These are phyloP conservation scores for Microcebus griseorufus DNA, from an alignment of 2,113 vertebrate genomes.

Conservation along the genomic window DNA sequence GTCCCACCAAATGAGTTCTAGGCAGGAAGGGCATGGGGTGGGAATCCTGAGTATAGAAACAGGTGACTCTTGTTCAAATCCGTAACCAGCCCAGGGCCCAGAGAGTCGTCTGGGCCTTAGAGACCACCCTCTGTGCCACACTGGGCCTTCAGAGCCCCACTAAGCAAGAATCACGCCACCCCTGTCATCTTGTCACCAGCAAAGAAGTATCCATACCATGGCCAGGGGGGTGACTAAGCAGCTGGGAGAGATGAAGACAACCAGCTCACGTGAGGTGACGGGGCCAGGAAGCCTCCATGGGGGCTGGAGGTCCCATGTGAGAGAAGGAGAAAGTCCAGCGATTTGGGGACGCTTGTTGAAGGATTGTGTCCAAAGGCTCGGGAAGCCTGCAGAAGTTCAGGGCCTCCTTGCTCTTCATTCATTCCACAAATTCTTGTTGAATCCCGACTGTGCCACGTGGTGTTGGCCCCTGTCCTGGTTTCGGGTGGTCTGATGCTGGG, in stretches of 20 bases:
- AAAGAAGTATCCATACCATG: no score
- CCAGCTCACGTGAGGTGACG: rapidly evolving
- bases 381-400: not conserved
- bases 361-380: not conserved
- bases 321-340: not conserved
- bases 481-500: not conserved
- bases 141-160: not conserved
- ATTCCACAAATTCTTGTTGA: not conserved
- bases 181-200: not conserved
- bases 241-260: not conserved
- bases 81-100: not conserved
- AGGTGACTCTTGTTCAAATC: not conserved
- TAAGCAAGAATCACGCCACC: not conserved
- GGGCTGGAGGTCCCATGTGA: not conserved
- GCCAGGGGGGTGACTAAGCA: no score
- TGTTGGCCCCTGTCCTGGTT: not conserved
- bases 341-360: not conserved
- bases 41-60: not conserved
- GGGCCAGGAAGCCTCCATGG: no score
- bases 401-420: not conserved
- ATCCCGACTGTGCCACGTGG: not conserved
- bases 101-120: not conserved
- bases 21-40: not conserved
- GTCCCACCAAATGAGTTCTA: not conserved
- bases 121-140: not conserved